phyloP scores from a whole-genome alignment of 2,113 vertebrate species.

The Pachypanchax playfairii region DNA sequence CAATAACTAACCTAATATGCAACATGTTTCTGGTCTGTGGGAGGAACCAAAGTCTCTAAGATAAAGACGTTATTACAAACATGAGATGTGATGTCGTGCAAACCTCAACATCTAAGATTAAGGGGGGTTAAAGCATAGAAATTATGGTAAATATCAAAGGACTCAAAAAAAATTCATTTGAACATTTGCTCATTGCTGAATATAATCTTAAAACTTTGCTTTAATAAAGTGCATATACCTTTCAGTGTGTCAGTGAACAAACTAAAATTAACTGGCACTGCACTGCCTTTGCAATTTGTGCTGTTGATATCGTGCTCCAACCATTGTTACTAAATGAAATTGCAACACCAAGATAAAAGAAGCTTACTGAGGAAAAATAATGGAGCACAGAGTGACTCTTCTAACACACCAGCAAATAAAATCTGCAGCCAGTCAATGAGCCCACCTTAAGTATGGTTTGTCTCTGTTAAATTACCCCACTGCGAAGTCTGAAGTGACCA shows the following conservation, averaged over 20 bases:
- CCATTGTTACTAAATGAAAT: neutral
- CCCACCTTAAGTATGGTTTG: neutral
- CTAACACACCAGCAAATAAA: neutral
- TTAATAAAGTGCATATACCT: constrained; percentile 10
- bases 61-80: no score
- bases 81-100: no score
- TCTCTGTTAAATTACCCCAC: neutral
- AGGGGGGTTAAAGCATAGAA: no score
- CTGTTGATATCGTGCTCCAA: constrained; percentile 4
- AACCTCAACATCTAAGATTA: no score
- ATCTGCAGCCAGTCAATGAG: neutral
- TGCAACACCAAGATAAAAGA: neutral
- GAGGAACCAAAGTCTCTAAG: no score
- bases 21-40: no score
- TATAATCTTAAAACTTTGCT: neutral
- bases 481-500: neutral
- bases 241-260: neutral
- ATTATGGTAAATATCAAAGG: neutral
- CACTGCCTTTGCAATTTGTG: neutral
- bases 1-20: no score
- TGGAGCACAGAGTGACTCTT: neutral
- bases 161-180: neutral
- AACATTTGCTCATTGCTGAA: neutral
- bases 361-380: neutral
- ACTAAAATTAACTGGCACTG: neutral